phyloP scores from a whole-genome alignment of 2,113 vertebrate genomes.

The Clarias magur region DNA sequence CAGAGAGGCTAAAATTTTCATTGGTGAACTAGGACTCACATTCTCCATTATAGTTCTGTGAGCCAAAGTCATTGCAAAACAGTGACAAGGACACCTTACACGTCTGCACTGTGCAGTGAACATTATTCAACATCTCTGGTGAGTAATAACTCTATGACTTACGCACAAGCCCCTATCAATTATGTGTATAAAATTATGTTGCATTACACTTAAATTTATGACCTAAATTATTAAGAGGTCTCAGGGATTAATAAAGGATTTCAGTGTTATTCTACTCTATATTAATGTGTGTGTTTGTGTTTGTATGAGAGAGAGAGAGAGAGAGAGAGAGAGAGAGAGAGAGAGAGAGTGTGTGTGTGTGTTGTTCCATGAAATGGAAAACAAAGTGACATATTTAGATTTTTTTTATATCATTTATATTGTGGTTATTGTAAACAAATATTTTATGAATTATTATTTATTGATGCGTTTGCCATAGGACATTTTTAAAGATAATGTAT shows the following conservation, averaged over 20 bases:
- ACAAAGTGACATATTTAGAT: neutral
- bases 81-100: constrained; percentile 34
- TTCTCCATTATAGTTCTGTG: constrained; percentile 25
- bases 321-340: too few species aligned
- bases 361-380: neutral
- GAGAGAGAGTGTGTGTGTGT: neutral
- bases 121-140: constrained; percentile 47
- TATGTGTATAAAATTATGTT: neutral
- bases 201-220: neutral
- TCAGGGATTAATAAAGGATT: neutral
- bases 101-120: constrained; percentile 29
- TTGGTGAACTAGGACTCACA: constrained; percentile 35
- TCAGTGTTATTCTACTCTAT: neutral
- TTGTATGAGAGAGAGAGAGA: neutral
- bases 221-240: neutral
- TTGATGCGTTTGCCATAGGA: neutral
- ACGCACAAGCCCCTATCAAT: neutral
- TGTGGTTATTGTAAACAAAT: neutral
- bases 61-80: constrained; percentile 31
- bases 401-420: neutral
- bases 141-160: constrained; percentile 19
- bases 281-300: neutral
- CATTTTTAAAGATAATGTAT: neutral
- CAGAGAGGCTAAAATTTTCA: constrained; percentile 39
- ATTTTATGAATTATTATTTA: neutral